A percentile compares a stretch with the other conserved stretches of the same genome.
Conservation (phyloP, 2,888 invertebrate genomes). For the Rosalia funebris region DNA sequence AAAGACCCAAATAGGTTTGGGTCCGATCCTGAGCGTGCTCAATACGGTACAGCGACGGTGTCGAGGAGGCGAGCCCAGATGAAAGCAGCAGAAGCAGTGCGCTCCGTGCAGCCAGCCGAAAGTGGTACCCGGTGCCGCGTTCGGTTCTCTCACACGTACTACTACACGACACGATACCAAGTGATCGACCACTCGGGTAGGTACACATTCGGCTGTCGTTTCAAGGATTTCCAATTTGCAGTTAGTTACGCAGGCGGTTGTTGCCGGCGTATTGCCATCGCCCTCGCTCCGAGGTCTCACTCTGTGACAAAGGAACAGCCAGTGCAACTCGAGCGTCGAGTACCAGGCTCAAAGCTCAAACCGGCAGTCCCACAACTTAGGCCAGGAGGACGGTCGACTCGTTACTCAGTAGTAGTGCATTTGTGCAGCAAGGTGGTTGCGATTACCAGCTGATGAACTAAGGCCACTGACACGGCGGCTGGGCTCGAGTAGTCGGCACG, state of each 20-base stretch:
- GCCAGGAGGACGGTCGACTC: conserved; percentile 36
- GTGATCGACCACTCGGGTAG: conserved; percentile 35
- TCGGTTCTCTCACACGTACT: conserved; percentile 32
- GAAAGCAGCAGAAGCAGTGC: conserved; percentile 20
- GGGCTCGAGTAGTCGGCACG: too few species aligned
- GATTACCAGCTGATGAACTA: conserved; percentile 40
- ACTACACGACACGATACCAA: conserved; percentile 31
- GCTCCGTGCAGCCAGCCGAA: conserved; percentile 20
- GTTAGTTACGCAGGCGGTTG: conserved; percentile 39
- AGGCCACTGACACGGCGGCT: conserved; percentile 41
- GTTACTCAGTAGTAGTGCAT: conserved; percentile 43
- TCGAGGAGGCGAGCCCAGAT: conserved; percentile 24
- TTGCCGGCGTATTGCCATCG: conserved; percentile 32
- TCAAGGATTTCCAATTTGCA: conserved; percentile 43
- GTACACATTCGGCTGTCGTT: conserved; percentile 40
- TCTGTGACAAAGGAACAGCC: conserved; percentile 50
- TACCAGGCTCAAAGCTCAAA: conserved; percentile 18
- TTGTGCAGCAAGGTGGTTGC: conserved; percentile 43
- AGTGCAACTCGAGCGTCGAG: conserved; percentile 28
- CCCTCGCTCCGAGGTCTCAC: conserved; percentile 44
- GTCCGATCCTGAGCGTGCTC: conserved; percentile 24
- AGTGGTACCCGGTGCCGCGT: conserved; percentile 30
- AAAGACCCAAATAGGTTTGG: too few species aligned
- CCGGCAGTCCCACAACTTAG: conserved; percentile 26
- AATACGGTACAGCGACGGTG: conserved; percentile 28